These are phyloP conservation scores for Pycnomerus fuliginosus DNA, from an alignment of 2,888 invertebrate species.

Conservation along the genomic window DNA sequence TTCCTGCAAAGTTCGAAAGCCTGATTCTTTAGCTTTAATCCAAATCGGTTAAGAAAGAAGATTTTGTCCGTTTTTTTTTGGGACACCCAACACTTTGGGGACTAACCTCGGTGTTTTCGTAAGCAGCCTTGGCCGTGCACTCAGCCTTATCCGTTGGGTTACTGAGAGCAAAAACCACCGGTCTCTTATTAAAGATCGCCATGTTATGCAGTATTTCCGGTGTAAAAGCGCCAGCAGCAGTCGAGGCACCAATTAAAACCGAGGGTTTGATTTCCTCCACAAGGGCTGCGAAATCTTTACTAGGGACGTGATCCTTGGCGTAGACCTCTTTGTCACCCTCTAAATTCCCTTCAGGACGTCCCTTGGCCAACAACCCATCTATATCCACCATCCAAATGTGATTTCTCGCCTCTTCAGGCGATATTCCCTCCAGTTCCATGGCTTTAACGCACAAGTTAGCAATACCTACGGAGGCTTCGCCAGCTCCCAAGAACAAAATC, in stretches of 20 bases:
- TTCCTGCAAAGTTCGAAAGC: too few species aligned
- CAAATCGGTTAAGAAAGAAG: too few species aligned
- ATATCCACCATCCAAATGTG: conserved; percentile 96
- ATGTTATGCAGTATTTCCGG: conserved; percentile 81
- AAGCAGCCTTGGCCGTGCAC: conserved; percentile 96
- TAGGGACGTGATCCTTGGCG: conserved; percentile 76
- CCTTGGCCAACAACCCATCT: conserved; percentile 80
- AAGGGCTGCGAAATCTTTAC: conserved; percentile 75
- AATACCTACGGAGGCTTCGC: conserved; percentile 56
- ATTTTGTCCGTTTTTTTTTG: too few species aligned
- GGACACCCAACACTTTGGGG: too few species aligned
- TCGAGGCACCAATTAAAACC: conserved; percentile 89
- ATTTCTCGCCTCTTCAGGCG: conserved; percentile 71
- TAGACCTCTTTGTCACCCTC: conserved; percentile 70
- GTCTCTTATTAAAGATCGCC: conserved; percentile 82
- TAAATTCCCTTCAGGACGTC: conserved; percentile 63
- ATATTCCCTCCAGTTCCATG: conserved; percentile 66
- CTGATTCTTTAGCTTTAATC: too few species aligned
- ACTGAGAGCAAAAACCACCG: conserved; percentile 94
- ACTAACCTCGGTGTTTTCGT: conserved; percentile 80
- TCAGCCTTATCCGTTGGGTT: conserved; percentile 98
- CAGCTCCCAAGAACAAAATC: conserved; percentile 88
- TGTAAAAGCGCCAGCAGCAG: conserved; percentile 88
- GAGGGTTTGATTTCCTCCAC: conserved; percentile 85
- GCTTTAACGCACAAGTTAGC: conserved; percentile 88